Evolutionary conservation across 2,113 vertebrate species (phyloP).

Genomic region (Silurus meridionalis): DNA sequence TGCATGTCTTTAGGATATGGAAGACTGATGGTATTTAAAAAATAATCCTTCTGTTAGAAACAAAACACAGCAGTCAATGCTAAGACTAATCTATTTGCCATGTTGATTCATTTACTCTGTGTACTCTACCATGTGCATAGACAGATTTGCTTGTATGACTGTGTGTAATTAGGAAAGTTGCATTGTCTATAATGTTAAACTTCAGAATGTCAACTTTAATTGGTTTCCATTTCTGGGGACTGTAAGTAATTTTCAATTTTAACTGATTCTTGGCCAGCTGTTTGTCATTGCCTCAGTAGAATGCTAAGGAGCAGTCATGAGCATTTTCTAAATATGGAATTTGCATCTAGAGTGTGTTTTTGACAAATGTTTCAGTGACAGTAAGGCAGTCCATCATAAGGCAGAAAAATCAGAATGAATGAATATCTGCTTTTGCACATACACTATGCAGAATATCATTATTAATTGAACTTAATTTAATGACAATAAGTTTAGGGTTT

Average conservation of each 20-base stretch:
- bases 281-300: neutral
- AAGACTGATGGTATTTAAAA: conserved; percentile 35
- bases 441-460: neutral
- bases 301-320: neutral
- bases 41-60: conserved; percentile 27
- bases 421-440: neutral
- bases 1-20: conserved; percentile 11
- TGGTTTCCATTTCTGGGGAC: neutral
- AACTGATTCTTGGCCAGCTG: neutral
- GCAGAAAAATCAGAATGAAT: neutral
- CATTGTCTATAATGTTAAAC: conserved; percentile 16
- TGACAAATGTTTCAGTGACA: neutral
- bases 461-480: too few relatives aligned
- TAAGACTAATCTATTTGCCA: conserved; percentile 33
- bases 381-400: neutral
- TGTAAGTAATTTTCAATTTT: neutral
- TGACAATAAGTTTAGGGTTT: neutral
- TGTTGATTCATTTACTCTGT: conserved; percentile 27
- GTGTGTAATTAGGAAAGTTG: conserved; percentile 21
- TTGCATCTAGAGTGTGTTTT: neutral
- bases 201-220: conserved; percentile 20
- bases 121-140: neutral
- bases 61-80: conserved; percentile 5
- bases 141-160: conserved; percentile 12
- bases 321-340: neutral